Base-by-base conservation (phyloP, 2,113 vertebrate species). In the Brachirus orientalis region DNA sequence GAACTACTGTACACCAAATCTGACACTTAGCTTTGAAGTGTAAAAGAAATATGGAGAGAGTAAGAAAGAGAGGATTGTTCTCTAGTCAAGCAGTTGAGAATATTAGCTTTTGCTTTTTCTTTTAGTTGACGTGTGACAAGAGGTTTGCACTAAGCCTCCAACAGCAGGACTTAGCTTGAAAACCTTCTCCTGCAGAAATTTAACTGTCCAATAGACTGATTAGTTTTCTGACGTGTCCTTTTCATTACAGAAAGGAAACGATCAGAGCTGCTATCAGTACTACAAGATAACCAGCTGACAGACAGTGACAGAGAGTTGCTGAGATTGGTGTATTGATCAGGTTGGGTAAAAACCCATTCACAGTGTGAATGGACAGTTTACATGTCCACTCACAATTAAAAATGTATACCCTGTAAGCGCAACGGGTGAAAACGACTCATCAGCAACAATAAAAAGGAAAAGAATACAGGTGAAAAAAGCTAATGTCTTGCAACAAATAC, bases 141-240 rank as follows among this genome's bases (percentile, higher is more conserved):
- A 75, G 66, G 52, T 70, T 82, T 77, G 52, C 57, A 79, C 59
- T 73, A 62, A 69, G 52, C 57, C 63, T 83, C 46, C 68, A 76
- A 77, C 68, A 79, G 70, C 70, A 78, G 54, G 63, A 69, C 57
- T 55, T 40, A 45, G 61, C 69, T 86, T 48, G 45, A 87, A 75
- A 67, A 74, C 71, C 63, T 68, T 77, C 63, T 65, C 78, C 71
- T 73, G 58, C 77, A 82, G 70, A 86, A 70, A 70, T 80, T 62
- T 81, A 77, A 86, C 82, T 75, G 64, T 72, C 76, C 84, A 80
- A 70, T 75, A 74, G 37, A 52, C 80, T 87, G 83, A 90, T 91
- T 91, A 87, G 71, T 74, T 86, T 57, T 72, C 60, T 65, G 77
- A 77, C 80, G 28, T 69, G 53, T 63, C 64, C 59, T 84, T 84